Conservation (phyloP, 92 coral and sea anemone genomes). For the Paramuricea clavata region DNA sequence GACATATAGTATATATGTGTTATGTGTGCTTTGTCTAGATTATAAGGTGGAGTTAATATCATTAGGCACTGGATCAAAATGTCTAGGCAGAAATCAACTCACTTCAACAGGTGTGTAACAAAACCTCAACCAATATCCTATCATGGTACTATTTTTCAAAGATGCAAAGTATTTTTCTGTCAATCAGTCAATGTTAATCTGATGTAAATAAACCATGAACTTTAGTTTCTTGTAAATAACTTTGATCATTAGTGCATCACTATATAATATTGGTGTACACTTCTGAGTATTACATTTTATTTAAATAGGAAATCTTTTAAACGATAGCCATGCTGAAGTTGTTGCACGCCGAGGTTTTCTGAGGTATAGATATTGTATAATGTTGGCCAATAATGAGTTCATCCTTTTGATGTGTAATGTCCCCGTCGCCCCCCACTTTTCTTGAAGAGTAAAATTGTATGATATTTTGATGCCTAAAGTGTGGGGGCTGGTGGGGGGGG, state of each 20-base stretch:
- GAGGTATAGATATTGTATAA: constrained; percentile 63
- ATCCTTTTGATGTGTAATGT: not conserved
- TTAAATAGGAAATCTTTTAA: constrained; percentile 76
- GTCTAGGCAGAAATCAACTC: constrained; percentile 86
- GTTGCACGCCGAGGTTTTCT: constrained; percentile 94
- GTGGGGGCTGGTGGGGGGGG: too few relatives aligned
- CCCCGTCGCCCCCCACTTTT: not conserved
- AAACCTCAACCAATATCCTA: not conserved
- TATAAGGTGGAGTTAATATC: constrained; percentile 74
- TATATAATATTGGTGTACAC: not conserved
- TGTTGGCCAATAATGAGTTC: not conserved
- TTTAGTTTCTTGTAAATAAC: too few relatives aligned
- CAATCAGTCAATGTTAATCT: too few relatives aligned
- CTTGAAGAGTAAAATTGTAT: not conserved
- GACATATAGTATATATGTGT: too few relatives aligned
- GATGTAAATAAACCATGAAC: too few relatives aligned
- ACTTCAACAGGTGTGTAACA: constrained; percentile 71
- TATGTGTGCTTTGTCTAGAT: constrained; percentile 30
- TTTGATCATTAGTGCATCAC: not conserved
- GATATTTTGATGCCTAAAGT: not conserved
- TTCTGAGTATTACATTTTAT: not conserved
- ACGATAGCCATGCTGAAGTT: constrained; percentile 99
- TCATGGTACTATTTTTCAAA: not conserved
- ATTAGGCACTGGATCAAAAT: constrained; percentile 97
- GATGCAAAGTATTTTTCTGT: too few relatives aligned